These are phyloP conservation scores for Thelaira solivaga DNA, from an alignment of 2,888 invertebrate genomes.

Conservation along the genomic window DNA sequence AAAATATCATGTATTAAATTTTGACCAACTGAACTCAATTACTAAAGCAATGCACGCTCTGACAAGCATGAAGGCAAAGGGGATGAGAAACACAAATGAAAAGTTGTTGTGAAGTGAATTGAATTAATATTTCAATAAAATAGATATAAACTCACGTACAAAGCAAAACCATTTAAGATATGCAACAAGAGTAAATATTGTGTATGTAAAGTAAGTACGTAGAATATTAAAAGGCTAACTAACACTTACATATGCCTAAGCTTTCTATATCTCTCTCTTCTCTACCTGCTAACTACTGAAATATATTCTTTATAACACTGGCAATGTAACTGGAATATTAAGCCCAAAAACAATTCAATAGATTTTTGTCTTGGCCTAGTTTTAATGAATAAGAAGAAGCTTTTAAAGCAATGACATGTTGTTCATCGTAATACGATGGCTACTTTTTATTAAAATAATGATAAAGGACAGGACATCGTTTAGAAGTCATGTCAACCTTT, in stretches of 20 bases:
- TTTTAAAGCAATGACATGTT: background rate
- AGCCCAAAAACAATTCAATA: slow-evolving; percentile 14
- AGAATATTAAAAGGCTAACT: slow-evolving; percentile 14
- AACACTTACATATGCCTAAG: background rate
- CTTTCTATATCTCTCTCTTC: no score
- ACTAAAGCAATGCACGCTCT: slow-evolving; percentile 29
- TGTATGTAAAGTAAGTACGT: background rate
- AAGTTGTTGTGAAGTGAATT: slow-evolving; percentile 32
- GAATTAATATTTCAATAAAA: slow-evolving; percentile 56
- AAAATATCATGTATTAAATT: no score
- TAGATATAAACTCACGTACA: slow-evolving; percentile 55
- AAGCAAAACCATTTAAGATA: slow-evolving; percentile 53
- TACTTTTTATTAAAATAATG: background rate
- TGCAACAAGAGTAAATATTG: slow-evolving; percentile 13
- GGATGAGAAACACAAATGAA: slow-evolving; percentile 11
- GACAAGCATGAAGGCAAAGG: background rate
- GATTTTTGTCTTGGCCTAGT: slow-evolving; percentile 12
- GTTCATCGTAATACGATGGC: background rate
- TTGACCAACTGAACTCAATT: background rate
- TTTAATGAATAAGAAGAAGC: background rate
- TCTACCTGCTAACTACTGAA: no score
- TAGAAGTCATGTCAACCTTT: slow-evolving; percentile 29
- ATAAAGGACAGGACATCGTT: background rate
- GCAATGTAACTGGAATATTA: slow-evolving; percentile 12
- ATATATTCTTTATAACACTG: no score